These are phyloP conservation scores for Strigamia transsilvanica DNA, from an alignment of 2,888 invertebrate species.

Conservation along the genomic window DNA sequence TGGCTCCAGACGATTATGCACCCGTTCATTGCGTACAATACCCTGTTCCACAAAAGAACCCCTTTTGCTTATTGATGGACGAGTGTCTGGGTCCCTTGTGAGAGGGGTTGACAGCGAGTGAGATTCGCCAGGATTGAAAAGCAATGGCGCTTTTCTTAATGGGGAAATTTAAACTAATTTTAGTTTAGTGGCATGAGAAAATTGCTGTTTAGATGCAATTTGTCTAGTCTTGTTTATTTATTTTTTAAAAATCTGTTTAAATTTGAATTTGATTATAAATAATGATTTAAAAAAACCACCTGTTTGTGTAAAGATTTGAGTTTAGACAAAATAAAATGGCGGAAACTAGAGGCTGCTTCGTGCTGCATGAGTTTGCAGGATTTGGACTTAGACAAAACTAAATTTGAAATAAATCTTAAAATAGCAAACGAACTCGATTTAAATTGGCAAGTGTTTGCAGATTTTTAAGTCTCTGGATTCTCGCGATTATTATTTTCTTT, in stretches of 20 bases:
- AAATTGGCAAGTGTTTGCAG: background rate
- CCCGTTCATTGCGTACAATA: slow-evolving; percentile 28
- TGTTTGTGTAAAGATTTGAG: no score
- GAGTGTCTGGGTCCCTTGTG: slow-evolving; percentile 14
- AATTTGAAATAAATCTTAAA: background rate
- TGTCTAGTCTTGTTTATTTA: no score
- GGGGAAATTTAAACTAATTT: background rate
- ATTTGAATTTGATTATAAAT: no score
- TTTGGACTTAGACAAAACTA: no score
- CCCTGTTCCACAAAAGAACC: slow-evolving; percentile 5
- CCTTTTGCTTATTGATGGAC: slow-evolving; percentile 23
- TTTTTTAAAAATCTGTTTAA: no score
- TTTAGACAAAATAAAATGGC: no score
- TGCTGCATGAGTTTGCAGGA: no score
- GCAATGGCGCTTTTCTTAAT: background rate
- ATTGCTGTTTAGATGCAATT: no score
- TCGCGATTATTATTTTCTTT: background rate
- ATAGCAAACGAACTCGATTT: background rate
- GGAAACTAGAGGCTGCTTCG: no score
- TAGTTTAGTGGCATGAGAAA: background rate
- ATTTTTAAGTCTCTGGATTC: background rate
- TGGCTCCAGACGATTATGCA: slow-evolving; percentile 18
- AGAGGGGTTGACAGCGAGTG: slow-evolving; percentile 34
- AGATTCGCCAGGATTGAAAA: background rate
- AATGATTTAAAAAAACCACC: no score